Evolutionary conservation across 92 coral and sea anemone species (phyloP), one percentile per base, ranked within the genome.

Genomic region (Ricordea florida): DNA sequence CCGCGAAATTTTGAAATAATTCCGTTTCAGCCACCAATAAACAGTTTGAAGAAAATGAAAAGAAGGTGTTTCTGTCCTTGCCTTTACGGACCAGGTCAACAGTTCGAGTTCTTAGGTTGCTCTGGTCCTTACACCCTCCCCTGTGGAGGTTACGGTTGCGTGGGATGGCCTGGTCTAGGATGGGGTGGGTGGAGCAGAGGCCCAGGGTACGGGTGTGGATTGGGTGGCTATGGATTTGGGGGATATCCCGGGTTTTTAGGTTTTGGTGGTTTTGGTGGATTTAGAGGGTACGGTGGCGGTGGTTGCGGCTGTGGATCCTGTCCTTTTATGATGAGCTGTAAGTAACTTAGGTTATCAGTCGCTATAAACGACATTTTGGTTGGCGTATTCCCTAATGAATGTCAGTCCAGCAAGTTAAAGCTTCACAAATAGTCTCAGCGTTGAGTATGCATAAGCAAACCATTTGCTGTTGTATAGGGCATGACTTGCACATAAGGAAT

Each of bases 61-160:
- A 58, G 88, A 31, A 48, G 80, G 23, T 87, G 92, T 33, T 47
- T 74, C 75, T 81, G 79, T 36, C 79, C 84, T 22, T 87, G 81
- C 11, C 92, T 88, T 15, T 65, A 80, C 30, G 92, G 87, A 16
- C 78, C 74, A 14, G 41, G 66, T 5, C 80, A 82, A 3, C 59
- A 74, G 3, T 85, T 74, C 36, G 87, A 87, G 57, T 63, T 87
- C 43, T 81, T 84, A 3, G 85, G 85, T 41, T 73, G 70, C 29
- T 25, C 47, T 23, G 80, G 80, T 25, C 80, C 80, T 14, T 73
- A 73, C 49, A 45, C 70, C 22, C 1, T 70, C 16, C 55, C 77
- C n/a, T 73, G 71, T 61, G 71, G 70, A 9, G 80, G 80, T 1
- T 50, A 17, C 24, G 20, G 51, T 3, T 44, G 49, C 7, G 57